Percentiles rank a stretch among this genome's conserved stretches.
Evolutionary conservation across 2,797 vertebrate genomes (phyloP).

Genomic region (Kryptopterus vitreolus): DNA sequence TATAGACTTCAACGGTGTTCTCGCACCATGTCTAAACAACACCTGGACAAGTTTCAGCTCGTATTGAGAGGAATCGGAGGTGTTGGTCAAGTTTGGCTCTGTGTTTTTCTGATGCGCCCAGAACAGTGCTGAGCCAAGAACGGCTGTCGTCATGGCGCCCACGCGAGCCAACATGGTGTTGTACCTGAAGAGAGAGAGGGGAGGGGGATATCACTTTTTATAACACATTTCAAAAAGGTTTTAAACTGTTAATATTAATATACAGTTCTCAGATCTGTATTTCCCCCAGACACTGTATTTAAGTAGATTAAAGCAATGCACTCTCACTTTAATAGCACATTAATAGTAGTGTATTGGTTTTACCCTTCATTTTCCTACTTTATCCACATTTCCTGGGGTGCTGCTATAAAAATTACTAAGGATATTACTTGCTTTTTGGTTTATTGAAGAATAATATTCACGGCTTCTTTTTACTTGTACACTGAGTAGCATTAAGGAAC

Average conservation of each 20-base stretch:
- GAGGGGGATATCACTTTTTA: neutral
- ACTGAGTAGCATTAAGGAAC: no score
- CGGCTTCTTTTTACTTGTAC: no score
- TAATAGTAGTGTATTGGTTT: no score
- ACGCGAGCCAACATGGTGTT: conserved; percentile 71
- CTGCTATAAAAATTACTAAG: no score
- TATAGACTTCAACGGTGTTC: conserved; percentile 85
- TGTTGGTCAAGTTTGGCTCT: conserved; percentile 28
- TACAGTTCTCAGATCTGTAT: no score
- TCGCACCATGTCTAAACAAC: conserved; percentile 89
- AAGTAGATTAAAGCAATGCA: no score
- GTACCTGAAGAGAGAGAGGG: conserved; percentile 4
- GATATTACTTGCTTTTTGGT: no score
- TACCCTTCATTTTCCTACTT: no score
- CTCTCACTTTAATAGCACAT: no score
- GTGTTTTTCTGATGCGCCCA: conserved; percentile 70
- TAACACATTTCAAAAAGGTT: neutral
- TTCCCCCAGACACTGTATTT: no score
- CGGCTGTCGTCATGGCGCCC: conserved; percentile 70
- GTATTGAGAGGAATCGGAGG: conserved; percentile 59
- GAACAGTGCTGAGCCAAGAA: conserved; percentile 67
- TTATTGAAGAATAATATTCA: no score
- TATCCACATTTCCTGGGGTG: no score
- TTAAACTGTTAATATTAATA: neutral
- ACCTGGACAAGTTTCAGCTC: conserved; percentile 86